Base-by-base conservation (phyloP, 2,797 vertebrate species). In the Propithecus perrieri region DNA sequence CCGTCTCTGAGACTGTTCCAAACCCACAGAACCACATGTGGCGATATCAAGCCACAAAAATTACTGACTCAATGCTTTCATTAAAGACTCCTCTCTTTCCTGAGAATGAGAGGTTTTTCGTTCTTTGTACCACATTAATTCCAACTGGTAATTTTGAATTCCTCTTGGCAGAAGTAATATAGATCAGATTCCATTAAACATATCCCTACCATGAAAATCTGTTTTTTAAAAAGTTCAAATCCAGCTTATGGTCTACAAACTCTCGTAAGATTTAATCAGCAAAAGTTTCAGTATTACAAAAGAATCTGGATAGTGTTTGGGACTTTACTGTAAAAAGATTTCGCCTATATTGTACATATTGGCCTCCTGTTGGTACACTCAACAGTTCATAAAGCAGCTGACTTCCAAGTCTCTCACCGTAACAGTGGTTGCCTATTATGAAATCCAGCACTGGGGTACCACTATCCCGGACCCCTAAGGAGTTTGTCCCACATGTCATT, bases 101-200 rank as follows among this genome's bases (percentile, higher is more conserved):
- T n/a, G 41, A 85, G 78, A 80, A 84, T 41, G 88, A 95, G 69
- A 89, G 81, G 53, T 78, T 91, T 83, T 74, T 71, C 67, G 67
- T 85, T 87, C 71, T 97, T 78, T 74, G 86, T 93, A 92, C 90
- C 96, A 95, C 97, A 92, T 92, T 95, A 93, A 94, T 59, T 88
- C 81, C 43, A 46, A 67, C n/a, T 15, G 35, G 94, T 88, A 85
- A 92, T 61, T 96, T 4, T 75, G 83, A 95, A 90, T 95, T 96
- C 85, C 78, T 97, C 67, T 85, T 92, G 96, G 96, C 90, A 93
- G 76, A 92, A 96, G 92, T 95, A 91, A 96, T 95, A 88, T 43
- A 95, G 96, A 81, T 94, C 97, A 97, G 94, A 95, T 92, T 95
- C 94, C 90, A 97, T 88, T 85, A 95, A 89, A 91, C 43, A n/a